Evolutionary conservation across 1,140 invertebrate species (phyloP), one percentile per base, ranked within the genome.

Genomic region (Psix sp.): DNA sequence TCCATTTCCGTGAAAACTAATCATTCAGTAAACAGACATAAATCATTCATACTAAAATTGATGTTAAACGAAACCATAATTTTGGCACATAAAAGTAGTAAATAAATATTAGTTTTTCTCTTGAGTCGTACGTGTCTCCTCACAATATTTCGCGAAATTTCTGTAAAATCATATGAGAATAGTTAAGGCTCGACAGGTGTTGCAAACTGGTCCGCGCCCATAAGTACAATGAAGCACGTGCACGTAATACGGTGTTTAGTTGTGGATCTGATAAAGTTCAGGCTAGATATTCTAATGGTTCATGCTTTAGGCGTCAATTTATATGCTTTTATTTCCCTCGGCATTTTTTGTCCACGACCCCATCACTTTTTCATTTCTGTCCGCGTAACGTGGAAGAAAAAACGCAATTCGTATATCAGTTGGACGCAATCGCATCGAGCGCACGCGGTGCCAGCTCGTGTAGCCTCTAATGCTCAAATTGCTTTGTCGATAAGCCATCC

Each of bases 241-340:
- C 74, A 68, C 57, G 74, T 73, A 76, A 72, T 72, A 49, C 60
- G 65, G 60, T 74, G 63, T 77, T 77, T 66, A 77, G 65, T 70
- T 49, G 70, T 56, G 60, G 63, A 73, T 74, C 70, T 77, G 70
- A 71, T 77, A 74, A 70, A 71, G 54, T 68, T 62, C 60, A 31
- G 48, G 20, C 65, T 45, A 45, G 36, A 43, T 62, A 48, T 60
- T 63, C 65, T 63, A 62, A 68, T 70, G 46, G 48, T 46, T 17
- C 17, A 42, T 24, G 38, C 21, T 54, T 20, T 33, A 31, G 43
- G 63, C 46, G 43, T 57, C 59, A 62, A 68, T 74, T 52, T 59
- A 57, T 40, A 40, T 35, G 13, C 33, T 63, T 40, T 51, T 43
- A 17, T 7, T 13, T 11, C 24, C 17, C 29, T 2, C 13, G 3